Conservation (phyloP, 2,888 invertebrate genomes). For the Drosophila rubida region DNA sequence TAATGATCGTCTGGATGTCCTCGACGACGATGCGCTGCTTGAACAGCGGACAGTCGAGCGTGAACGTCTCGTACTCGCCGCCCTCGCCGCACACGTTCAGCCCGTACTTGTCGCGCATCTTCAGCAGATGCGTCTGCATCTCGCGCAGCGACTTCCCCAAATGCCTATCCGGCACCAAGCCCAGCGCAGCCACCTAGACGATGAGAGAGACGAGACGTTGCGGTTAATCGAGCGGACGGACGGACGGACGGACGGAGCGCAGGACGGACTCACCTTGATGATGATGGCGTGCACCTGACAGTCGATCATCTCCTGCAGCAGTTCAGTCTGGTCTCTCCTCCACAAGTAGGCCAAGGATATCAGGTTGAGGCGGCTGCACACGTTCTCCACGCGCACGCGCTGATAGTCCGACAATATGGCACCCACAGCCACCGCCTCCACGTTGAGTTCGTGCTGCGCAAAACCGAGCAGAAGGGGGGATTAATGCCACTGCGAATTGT, state of each 20-base stretch:
- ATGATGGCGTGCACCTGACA: conserved; percentile 96
- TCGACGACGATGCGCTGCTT: conserved; percentile 94
- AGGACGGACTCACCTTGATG: conserved; percentile 94
- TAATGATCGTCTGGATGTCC: conserved; percentile 93
- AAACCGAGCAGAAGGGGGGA: too few relatives aligned
- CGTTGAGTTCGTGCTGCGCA: conserved; percentile 87
- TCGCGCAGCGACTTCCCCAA: conserved; percentile 94
- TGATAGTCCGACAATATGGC: conserved; percentile 99
- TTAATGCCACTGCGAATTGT: too few relatives aligned
- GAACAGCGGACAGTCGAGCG: conserved; percentile 98
- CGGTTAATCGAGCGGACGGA: too few relatives aligned
- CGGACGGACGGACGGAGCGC: too few relatives aligned
- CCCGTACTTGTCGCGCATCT: conserved; percentile 97
- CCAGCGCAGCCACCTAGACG: conserved; percentile 91
- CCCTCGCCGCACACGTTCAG: conserved; percentile 99
- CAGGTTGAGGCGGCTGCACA: conserved; percentile 96
- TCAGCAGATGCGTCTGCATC: conserved; percentile 93
- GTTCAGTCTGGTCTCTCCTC: conserved; percentile 96
- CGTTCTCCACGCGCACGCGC: conserved; percentile 98
- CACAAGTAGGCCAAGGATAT: conserved; percentile 97
- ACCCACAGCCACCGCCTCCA: conserved; percentile 98
- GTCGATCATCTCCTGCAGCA: conserved; percentile 98
- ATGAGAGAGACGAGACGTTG: too few relatives aligned
- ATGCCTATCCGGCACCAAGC: conserved; percentile 93
- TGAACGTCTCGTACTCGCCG: conserved; percentile 99